These are phyloP conservation scores for Tetragnatha montana DNA, from an alignment of 2,888 invertebrate species.

Conservation along the genomic window DNA sequence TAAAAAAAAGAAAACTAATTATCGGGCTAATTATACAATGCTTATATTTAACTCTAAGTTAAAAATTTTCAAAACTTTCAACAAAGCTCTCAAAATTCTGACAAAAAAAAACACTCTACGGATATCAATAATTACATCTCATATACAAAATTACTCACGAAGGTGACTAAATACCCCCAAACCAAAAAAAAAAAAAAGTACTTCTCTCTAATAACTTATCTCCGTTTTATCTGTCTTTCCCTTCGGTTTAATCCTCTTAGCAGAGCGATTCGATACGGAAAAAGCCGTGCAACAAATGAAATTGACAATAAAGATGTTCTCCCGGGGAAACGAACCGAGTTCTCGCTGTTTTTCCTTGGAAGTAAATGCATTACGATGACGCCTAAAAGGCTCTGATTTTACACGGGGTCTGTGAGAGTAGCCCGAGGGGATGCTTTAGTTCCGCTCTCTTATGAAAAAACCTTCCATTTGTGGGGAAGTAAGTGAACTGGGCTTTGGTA, in stretches of 20 bases:
- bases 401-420: background rate
- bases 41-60: too few relatives aligned
- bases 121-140: too few relatives aligned
- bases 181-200: background rate
- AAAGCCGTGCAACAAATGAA: conserved; percentile 40
- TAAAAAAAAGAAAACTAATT: too few relatives aligned
- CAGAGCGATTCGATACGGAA: conserved; percentile 16
- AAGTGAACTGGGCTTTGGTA: conserved; percentile 5
- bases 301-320: conserved; percentile 49
- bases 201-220: background rate
- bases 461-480: background rate
- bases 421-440: background rate
- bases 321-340: background rate
- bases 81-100: too few relatives aligned
- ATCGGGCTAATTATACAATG: too few relatives aligned
- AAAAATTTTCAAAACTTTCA: too few relatives aligned
- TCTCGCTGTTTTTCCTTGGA: conserved; percentile 22
- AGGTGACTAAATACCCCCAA: too few relatives aligned
- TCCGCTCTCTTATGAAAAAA: conserved; percentile 1
- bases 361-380: conserved; percentile 11
- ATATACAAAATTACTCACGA: too few relatives aligned
- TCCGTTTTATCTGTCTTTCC: conserved; percentile 8
- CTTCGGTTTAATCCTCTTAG: conserved; percentile 42
- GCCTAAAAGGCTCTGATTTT: conserved; percentile 40
- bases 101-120: too few relatives aligned